These are phyloP conservation scores for Acanthochromis polyacanthus DNA, from an alignment of 2,113 vertebrate species.

Conservation along the genomic window DNA sequence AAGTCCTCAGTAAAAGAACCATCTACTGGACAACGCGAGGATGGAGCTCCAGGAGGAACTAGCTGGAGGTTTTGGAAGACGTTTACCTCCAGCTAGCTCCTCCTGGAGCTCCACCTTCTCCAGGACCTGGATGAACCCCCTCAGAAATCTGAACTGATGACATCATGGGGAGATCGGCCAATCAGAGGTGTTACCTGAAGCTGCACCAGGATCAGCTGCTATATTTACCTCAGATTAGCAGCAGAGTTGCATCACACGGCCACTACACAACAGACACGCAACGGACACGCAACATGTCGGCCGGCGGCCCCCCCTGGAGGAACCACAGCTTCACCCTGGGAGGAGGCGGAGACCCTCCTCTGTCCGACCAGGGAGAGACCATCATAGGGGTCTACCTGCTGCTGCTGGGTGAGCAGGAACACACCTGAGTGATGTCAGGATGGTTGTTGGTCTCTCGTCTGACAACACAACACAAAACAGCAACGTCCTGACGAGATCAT, in stretches of 20 bases:
- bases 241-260: too few relatives aligned
- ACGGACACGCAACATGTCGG: constrained; percentile 19
- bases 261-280: not conserved
- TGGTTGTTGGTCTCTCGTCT: too few relatives aligned
- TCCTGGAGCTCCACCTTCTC: too few relatives aligned
- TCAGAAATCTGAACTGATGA: not conserved
- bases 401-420: constrained; percentile 59
- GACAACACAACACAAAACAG: too few relatives aligned
- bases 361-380: constrained; percentile 75
- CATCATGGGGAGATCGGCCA: constrained; percentile 5
- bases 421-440: too few relatives aligned
- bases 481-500: too few relatives aligned
- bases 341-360: constrained; percentile 59
- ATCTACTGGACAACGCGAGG: too few relatives aligned
- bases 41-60: too few relatives aligned
- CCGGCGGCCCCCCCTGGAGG: constrained; percentile 52
- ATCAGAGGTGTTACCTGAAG: constrained; percentile 8
- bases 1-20: too few relatives aligned
- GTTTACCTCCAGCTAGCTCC: too few relatives aligned
- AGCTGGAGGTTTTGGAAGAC: too few relatives aligned
- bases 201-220: constrained; percentile 58
- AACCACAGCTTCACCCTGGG: constrained; percentile 60
- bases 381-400: constrained; percentile 76
- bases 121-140: too few relatives aligned
- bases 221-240: constrained; percentile 61